A percentile compares a stretch with the other conserved stretches of the same genome.
Evolutionary conservation across 2,113 vertebrate species (phyloP).

Genomic region (Sapayoa aenigma): DNA sequence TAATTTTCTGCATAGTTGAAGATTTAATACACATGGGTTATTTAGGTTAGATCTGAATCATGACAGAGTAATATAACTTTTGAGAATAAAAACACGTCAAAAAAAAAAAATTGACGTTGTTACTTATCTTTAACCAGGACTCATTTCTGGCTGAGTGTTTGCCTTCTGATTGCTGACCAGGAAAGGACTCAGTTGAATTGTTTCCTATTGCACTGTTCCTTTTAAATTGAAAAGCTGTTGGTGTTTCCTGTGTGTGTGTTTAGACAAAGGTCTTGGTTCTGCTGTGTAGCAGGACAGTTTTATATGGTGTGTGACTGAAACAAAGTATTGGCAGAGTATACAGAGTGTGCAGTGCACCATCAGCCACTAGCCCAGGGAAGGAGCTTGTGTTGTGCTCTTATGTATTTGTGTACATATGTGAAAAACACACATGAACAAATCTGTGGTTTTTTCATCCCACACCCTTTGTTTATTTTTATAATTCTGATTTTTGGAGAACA

Average conservation of each 20-base stretch:
- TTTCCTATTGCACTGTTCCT: background rate
- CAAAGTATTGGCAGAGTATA: background rate
- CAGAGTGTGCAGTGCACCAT: background rate
- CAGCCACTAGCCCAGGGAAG: background rate
- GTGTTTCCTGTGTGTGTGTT: background rate
- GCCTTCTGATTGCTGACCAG: background rate
- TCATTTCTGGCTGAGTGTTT: background rate
- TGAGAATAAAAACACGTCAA: background rate
- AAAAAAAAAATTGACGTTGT: background rate
- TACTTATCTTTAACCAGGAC: background rate
- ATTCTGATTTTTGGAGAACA: background rate
- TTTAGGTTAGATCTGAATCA: background rate
- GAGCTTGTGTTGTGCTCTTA: background rate
- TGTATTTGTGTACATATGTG: background rate
- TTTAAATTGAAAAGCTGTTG: background rate
- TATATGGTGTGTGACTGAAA: background rate
- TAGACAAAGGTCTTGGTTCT: background rate
- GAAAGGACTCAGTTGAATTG: background rate
- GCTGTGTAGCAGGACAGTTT: background rate
- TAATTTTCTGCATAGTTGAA: slow-evolving; percentile 22
- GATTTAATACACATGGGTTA: background rate
- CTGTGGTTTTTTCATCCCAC: background rate
- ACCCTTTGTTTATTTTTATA: background rate
- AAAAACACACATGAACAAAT: background rate
- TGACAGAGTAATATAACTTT: background rate